phyloP scores from a whole-genome alignment of 2,888 invertebrate species.

The Hirudinaria manillensis region DNA sequence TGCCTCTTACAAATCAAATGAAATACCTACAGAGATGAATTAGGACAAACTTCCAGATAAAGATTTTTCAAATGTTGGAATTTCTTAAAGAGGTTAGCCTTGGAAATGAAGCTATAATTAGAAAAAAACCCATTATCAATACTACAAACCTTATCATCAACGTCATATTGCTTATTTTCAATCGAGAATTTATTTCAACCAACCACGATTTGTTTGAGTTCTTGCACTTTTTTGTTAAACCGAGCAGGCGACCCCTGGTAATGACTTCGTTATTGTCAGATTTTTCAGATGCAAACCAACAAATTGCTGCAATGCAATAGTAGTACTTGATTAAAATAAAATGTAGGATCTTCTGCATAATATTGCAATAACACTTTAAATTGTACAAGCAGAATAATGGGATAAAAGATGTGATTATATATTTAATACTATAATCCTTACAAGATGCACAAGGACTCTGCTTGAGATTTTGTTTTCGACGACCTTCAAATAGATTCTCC shows the following conservation, averaged over 20 bases:
- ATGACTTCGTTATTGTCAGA: background rate
- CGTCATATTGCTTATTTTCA: background rate
- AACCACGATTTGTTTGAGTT: background rate
- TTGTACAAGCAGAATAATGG: background rate
- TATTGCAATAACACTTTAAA: background rate
- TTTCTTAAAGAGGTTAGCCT: background rate
- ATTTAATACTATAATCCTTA: background rate
- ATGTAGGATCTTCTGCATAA: background rate
- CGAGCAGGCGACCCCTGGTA: slow-evolving; percentile 1
- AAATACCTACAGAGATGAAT: slow-evolving; percentile 1
- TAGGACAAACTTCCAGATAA: background rate
- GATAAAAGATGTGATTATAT: background rate
- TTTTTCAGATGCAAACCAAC: slow-evolving; percentile 18
- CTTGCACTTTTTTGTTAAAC: slow-evolving; percentile 13
- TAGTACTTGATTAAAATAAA: background rate
- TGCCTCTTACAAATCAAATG: background rate
- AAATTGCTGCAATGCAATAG: background rate
- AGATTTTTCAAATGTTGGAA: background rate
- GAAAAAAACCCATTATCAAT: background rate
- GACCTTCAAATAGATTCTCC: background rate
- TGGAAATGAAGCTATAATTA: slow-evolving; percentile 12
- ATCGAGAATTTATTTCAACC: background rate
- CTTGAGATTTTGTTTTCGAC: background rate
- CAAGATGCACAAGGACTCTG: background rate
- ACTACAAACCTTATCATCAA: background rate